phyloP scores from a whole-genome alignment of 2,888 invertebrate genomes.

The Leptinotarsa peninsularis region DNA sequence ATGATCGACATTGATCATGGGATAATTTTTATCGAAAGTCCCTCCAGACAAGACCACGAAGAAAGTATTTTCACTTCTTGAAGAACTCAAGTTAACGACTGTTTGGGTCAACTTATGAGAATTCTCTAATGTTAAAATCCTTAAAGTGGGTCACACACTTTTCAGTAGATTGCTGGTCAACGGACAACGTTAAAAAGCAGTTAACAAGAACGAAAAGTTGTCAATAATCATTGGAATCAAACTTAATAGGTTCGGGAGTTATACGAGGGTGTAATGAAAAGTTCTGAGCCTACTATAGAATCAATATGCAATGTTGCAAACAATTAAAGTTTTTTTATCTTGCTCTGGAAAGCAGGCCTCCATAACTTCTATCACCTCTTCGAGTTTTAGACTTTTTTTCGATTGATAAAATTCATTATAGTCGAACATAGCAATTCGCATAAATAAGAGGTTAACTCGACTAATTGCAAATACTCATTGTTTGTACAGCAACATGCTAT shows the following conservation, averaged over 20 bases:
- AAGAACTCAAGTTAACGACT: constrained; percentile 36
- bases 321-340: too few species aligned
- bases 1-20: neutral
- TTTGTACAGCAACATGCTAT: too few species aligned
- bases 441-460: too few species aligned
- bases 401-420: too few species aligned
- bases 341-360: too few species aligned
- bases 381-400: too few species aligned
- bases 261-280: neutral
- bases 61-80: constrained; percentile 35
- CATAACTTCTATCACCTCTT: too few species aligned
- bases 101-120: constrained; percentile 31
- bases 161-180: constrained; percentile 33
- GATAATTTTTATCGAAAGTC: neutral
- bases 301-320: too few species aligned
- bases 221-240: neutral
- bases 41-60: neutral
- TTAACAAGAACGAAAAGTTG: constrained; percentile 11
- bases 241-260: neutral
- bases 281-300: too few species aligned
- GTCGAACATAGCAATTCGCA: too few species aligned
- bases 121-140: constrained; percentile 41
- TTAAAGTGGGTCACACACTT: constrained; percentile 42
- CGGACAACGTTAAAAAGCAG: neutral
- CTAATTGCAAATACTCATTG: too few species aligned